These are phyloP conservation scores for Paracentrotus lividus DNA, from an alignment of 53 echinoderm and acorn worm genomes.

Conservation along the genomic window DNA sequence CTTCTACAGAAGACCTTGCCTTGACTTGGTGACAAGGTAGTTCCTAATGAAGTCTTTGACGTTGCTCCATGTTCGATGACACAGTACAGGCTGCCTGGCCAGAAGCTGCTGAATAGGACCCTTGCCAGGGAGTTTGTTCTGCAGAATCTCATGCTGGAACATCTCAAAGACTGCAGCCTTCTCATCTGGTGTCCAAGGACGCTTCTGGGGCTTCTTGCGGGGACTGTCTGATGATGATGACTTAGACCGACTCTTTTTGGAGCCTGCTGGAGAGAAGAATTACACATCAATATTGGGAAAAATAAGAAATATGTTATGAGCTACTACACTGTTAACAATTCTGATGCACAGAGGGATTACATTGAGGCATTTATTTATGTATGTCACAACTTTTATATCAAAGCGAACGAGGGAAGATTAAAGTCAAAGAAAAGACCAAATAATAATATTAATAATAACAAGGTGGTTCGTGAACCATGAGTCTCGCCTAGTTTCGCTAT, in stretches of 20 bases:
- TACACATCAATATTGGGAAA: background rate
- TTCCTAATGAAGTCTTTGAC: slow-evolving; percentile 73
- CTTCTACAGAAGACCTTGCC: slow-evolving; percentile 50
- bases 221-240: slow-evolving; percentile 59
- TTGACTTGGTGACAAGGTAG: slow-evolving; percentile 69
- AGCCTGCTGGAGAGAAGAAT: background rate
- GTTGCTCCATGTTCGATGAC: slow-evolving; percentile 68
- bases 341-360: too few species aligned
- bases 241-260: slow-evolving; percentile 57
- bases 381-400: too few species aligned
- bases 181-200: slow-evolving; percentile 72
- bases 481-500: too few species aligned
- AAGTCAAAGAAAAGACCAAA: too few species aligned
- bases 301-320: too few species aligned
- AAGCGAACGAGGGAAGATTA: too few species aligned
- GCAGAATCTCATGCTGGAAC: slow-evolving; percentile 73
- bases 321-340: too few species aligned
- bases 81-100: slow-evolving; percentile 53
- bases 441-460: too few species aligned
- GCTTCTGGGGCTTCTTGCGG: slow-evolving; percentile 69
- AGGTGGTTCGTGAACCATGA: too few species aligned
- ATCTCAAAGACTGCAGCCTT: slow-evolving; percentile 72
- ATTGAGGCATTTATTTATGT: too few species aligned
- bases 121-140: slow-evolving; percentile 69
- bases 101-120: slow-evolving; percentile 68